These are phyloP conservation scores for Podargus strigoides DNA, from an alignment of 2,797 vertebrate genomes.

Conservation along the genomic window DNA sequence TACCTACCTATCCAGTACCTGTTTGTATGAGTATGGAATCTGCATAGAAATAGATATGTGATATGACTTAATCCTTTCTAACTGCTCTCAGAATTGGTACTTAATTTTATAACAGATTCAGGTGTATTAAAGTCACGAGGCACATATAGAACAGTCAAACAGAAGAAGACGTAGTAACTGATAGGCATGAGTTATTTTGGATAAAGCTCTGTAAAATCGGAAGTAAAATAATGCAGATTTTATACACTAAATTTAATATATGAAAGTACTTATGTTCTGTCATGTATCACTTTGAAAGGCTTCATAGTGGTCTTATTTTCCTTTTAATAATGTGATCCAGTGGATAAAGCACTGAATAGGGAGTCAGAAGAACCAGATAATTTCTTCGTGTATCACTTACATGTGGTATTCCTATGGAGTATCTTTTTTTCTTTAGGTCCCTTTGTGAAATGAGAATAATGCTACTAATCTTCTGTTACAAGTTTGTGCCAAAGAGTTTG, in stretches of 20 bases:
- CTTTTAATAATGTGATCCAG: neutral
- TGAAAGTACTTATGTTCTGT: neutral
- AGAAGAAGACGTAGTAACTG: too few species aligned
- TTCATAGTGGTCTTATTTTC: neutral
- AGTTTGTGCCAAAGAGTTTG: neutral
- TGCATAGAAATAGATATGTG: neutral
- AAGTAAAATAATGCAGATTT: neutral
- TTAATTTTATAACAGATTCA: too few species aligned
- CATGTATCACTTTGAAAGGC: neutral
- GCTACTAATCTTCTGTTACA: neutral
- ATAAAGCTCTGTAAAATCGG: neutral
- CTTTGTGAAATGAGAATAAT: neutral
- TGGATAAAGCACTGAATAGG: neutral
- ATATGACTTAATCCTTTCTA: neutral
- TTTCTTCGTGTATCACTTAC: neutral
- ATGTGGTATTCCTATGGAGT: neutral
- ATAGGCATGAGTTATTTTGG: neutral
- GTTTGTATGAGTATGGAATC: neutral
- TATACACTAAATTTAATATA: neutral
- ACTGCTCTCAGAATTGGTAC: neutral
- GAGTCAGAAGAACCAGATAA: neutral
- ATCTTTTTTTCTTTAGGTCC: neutral
- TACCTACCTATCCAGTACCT: neutral
- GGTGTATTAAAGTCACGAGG: neutral
- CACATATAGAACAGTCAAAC: too few species aligned